Evolutionary conservation across 2,113 vertebrate genomes (phyloP).

Genomic region (Actenoides hombroni): DNA sequence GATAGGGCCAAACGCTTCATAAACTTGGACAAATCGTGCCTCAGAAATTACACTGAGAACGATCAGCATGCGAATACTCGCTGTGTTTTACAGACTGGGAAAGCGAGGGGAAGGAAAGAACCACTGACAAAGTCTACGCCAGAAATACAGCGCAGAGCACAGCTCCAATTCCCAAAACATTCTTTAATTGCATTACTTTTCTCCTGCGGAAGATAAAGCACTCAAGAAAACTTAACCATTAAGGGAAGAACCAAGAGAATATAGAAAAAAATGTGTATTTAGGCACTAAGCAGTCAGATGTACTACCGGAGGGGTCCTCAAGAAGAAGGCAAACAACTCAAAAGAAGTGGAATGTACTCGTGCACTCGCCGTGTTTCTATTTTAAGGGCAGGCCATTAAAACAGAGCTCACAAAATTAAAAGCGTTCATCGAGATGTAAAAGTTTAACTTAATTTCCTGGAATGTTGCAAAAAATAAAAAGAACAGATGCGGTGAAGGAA

Average conservation of each 20-base stretch:
- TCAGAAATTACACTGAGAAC: not conserved
- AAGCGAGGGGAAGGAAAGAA: conserved; percentile 20
- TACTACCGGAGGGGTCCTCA: not conserved
- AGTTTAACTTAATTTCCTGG: conserved; percentile 69
- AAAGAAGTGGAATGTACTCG: not conserved
- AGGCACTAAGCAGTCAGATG: not conserved
- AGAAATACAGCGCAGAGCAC: conserved; percentile 22
- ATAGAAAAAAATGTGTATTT: not conserved
- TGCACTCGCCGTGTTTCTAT: not conserved
- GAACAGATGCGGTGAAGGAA: conserved; percentile 52
- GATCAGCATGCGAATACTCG: not conserved
- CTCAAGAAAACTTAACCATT: conserved; percentile 27
- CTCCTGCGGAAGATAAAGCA: conserved; percentile 18
- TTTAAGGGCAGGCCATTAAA: conserved; percentile 36
- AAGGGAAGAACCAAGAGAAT: not conserved
- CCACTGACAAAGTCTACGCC: not conserved
- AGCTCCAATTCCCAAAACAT: conserved; percentile 27
- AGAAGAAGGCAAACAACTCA: not conserved
- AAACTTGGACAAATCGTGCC: not conserved
- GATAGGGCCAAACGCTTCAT: not conserved
- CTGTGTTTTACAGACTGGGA: conserved; percentile 24
- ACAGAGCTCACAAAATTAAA: conserved; percentile 37
- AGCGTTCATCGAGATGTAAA: not conserved
- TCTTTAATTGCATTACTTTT: not conserved
- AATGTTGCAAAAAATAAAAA: conserved; percentile 63